Conservation (phyloP, 2,888 invertebrate genomes). For the Dascillus cervinus region DNA sequence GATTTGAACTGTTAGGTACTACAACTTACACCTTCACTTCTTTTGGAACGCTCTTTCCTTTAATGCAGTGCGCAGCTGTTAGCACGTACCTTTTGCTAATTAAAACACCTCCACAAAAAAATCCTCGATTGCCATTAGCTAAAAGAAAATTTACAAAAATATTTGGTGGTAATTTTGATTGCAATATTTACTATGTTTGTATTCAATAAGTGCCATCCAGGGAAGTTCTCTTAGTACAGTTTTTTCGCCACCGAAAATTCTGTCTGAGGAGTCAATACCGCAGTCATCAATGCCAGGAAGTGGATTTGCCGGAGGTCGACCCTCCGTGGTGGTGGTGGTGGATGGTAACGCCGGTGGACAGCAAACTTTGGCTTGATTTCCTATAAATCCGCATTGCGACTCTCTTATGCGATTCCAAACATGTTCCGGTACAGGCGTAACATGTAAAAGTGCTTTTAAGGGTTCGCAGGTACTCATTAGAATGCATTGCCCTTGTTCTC, state of each 20-base stretch:
- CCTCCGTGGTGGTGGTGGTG: no score
- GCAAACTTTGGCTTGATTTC: constrained; percentile 53
- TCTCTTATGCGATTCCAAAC: constrained; percentile 48
- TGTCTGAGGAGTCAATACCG: constrained; percentile 34
- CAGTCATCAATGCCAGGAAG: constrained; percentile 7
- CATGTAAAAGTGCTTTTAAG: constrained; percentile 39
- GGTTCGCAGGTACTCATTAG: constrained; percentile 41
- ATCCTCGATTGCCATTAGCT: constrained; percentile 54
- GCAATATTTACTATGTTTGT: constrained; percentile 56
- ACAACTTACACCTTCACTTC: constrained; percentile 54
- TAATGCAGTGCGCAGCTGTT: constrained; percentile 70
- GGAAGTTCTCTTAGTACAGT: constrained; percentile 61
- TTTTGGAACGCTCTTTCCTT: constrained; percentile 53
- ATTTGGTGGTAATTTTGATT: no score
- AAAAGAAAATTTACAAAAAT: no score
- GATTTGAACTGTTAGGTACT: constrained; percentile 1
- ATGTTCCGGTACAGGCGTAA: constrained; percentile 35
- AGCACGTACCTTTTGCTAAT: constrained; percentile 60
- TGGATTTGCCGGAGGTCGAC: not conserved
- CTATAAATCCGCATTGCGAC: constrained; percentile 62
- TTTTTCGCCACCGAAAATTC: constrained; percentile 53
- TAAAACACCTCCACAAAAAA: constrained; percentile 66
- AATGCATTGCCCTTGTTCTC: constrained; percentile 43
- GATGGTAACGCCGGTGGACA: no score
- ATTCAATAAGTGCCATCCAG: constrained; percentile 62